Evolutionary conservation across 2,113 vertebrate species (phyloP).

Genomic region (Mystacornis crossleyi): DNA sequence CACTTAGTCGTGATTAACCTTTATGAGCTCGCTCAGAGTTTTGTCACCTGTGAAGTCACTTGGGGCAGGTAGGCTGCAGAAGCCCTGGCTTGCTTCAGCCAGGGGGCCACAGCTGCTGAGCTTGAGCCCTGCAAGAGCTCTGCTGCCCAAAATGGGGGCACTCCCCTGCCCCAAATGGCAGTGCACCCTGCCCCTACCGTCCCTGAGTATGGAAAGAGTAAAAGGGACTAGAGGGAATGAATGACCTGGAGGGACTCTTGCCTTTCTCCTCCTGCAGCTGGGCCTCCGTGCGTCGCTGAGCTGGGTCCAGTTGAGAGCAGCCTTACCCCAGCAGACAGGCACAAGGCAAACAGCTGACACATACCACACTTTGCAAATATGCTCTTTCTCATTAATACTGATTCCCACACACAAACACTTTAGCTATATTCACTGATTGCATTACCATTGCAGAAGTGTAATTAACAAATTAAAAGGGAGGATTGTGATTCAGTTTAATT

Average conservation of each 20-base stretch:
- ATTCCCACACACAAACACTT: slow-evolving; percentile 51
- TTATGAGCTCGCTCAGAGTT: neutral
- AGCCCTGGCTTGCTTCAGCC: neutral
- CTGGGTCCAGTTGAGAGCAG: neutral
- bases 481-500: slow-evolving; percentile 39
- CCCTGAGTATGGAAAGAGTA: fast-evolving
- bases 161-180: neutral
- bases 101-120: neutral
- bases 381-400: slow-evolving; percentile 60
- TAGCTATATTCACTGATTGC: slow-evolving; percentile 62
- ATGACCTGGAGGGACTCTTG: neutral
- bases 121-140: neutral
- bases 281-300: fast-evolving
- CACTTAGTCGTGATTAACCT: slow-evolving; percentile 50
- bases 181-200: neutral
- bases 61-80: neutral
- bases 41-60: neutral
- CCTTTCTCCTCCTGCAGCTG: neutral
- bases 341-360: neutral
- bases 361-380: neutral
- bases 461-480: slow-evolving; percentile 72
- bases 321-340: neutral
- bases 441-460: slow-evolving; percentile 71
- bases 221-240: neutral
- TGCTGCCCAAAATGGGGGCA: neutral